A percentile compares a stretch with the other conserved stretches of the same genome.
These are phyloP conservation scores for Sebastes wilsoni DNA, from an alignment of 2,797 vertebrate species.

Conservation along the genomic window DNA sequence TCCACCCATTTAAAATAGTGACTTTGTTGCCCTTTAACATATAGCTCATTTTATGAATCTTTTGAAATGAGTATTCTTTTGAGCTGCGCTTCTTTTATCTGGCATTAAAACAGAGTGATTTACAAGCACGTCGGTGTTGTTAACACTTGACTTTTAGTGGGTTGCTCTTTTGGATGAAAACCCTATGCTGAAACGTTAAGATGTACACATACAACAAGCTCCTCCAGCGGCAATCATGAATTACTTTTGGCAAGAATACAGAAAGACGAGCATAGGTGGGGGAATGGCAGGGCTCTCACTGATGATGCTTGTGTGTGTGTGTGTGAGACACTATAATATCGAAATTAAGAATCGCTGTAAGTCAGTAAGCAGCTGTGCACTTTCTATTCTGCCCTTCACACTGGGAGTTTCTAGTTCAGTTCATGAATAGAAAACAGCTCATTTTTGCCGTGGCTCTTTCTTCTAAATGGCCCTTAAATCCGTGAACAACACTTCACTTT, in stretches of 20 bases:
- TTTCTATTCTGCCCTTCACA: constrained; percentile 48
- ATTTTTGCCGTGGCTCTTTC: constrained; percentile 63
- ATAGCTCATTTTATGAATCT: constrained; percentile 24
- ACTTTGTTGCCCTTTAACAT: constrained; percentile 44
- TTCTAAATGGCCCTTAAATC: constrained; percentile 67
- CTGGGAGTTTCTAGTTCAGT: constrained; percentile 42
- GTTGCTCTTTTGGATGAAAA: constrained; percentile 47
- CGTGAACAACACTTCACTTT: constrained; percentile 62
- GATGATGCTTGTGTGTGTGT: constrained; percentile 24
- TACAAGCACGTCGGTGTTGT: constrained; percentile 34
- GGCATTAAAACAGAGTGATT: constrained; percentile 50
- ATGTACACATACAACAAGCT: constrained; percentile 50
- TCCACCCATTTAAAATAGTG: not conserved
- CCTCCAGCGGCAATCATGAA: constrained; percentile 49
- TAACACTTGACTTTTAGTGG: constrained; percentile 56
- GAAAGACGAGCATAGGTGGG: constrained; percentile 10
- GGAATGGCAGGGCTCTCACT: constrained; percentile 25
- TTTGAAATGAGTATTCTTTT: constrained; percentile 42
- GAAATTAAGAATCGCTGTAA: constrained; percentile 62
- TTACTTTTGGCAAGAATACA: constrained; percentile 48
- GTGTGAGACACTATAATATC: constrained; percentile 17
- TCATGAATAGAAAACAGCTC: constrained; percentile 72
- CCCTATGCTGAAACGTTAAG: constrained; percentile 50
- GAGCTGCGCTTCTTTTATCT: constrained; percentile 35
- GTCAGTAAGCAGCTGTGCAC: constrained; percentile 48